These are phyloP conservation scores for Aspidiotus rigidus DNA, from an alignment of 2,888 invertebrate genomes.

Conservation along the genomic window DNA sequence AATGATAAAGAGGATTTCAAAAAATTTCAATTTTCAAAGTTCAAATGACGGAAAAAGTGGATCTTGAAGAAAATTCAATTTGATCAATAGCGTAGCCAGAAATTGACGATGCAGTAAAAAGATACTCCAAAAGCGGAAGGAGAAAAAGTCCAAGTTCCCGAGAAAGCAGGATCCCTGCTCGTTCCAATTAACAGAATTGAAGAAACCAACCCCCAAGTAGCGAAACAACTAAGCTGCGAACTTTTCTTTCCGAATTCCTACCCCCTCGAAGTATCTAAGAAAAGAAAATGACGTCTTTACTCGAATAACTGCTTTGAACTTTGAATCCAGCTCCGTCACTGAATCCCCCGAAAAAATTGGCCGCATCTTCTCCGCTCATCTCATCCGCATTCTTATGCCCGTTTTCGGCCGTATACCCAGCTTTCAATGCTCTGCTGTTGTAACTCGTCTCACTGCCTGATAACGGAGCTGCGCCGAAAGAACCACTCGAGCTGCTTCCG, in stretches of 20 bases:
- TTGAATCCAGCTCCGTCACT: constrained; percentile 28
- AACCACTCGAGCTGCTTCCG: not conserved
- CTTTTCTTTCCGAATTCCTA: too few relatives aligned
- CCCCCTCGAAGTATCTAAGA: not conserved
- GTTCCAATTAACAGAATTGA: too few relatives aligned
- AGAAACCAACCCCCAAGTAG: not conserved
- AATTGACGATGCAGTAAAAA: too few relatives aligned
- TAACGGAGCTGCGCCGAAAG: not conserved
- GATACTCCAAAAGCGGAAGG: too few relatives aligned
- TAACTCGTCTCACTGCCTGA: constrained; percentile 8
- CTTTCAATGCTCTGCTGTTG: constrained; percentile 28
- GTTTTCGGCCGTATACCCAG: constrained; percentile 10
- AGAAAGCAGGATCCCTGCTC: too few relatives aligned
- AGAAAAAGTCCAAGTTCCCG: too few relatives aligned
- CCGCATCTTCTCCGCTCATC: constrained; percentile 18
- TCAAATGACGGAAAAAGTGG: too few relatives aligned
- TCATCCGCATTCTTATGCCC: not conserved
- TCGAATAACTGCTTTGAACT: constrained; percentile 33
- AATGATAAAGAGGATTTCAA: too few relatives aligned
- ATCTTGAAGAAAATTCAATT: too few relatives aligned
- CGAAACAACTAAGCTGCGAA: too few relatives aligned
- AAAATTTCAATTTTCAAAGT: too few relatives aligned
- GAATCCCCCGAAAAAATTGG: constrained; percentile 21
- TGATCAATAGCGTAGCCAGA: too few relatives aligned
- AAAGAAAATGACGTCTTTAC: constrained; percentile 6